Conservation (phyloP, 2,113 vertebrate genomes). For the Calypte anna region DNA sequence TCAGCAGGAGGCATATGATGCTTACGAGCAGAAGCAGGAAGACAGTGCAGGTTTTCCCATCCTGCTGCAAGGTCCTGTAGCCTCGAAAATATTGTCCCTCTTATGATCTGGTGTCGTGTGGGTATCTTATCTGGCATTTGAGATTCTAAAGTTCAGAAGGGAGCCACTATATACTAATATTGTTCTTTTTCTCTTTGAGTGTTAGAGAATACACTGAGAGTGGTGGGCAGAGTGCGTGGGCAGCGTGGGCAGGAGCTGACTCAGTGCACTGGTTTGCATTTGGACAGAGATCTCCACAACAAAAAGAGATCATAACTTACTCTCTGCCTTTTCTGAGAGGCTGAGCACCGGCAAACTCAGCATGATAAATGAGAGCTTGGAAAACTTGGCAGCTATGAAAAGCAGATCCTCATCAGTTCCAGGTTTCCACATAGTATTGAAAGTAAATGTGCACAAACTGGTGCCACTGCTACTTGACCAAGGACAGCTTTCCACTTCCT, state of each 20-base stretch:
- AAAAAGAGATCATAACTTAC: not conserved
- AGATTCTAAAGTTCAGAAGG: not conserved
- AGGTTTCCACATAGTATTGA: not conserved
- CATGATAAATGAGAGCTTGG: not conserved
- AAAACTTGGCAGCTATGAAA: not conserved
- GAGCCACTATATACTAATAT: not conserved
- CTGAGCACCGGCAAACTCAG: not conserved
- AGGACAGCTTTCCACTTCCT: not conserved
- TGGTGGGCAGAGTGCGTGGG: rapidly evolving
- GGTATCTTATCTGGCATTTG: not conserved
- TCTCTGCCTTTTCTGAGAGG: not conserved
- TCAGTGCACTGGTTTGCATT: not conserved
- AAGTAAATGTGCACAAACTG: not conserved
- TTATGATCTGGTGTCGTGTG: not conserved
- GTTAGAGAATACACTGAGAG: not conserved
- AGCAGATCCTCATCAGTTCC: not conserved
- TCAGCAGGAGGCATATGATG: not conserved
- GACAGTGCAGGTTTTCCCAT: not conserved
- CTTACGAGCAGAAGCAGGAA: not conserved
- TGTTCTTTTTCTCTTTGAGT: not conserved
- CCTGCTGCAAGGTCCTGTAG: not conserved
- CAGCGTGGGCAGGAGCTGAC: not conserved
- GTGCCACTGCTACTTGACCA: not conserved
- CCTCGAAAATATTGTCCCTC: not conserved
- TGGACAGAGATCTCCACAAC: not conserved